Evolutionary conservation across 2,888 invertebrate species (phyloP).

Genomic region (Hydraecia micacea): DNA sequence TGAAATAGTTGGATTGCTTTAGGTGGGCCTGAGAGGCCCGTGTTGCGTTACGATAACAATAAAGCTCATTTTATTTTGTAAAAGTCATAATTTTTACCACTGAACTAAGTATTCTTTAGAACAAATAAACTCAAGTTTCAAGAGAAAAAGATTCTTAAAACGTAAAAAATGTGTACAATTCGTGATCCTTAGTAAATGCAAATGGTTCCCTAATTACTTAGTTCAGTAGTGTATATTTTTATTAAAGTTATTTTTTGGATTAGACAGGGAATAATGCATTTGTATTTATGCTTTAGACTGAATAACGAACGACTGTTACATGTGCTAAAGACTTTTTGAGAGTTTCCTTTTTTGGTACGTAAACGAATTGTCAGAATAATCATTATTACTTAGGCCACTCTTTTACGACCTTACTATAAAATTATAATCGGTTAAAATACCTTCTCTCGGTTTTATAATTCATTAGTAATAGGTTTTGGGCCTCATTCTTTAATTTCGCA

Average conservation of each 20-base stretch:
- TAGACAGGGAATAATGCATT: constrained; percentile 81
- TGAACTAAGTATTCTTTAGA: constrained; percentile 33
- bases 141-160: not conserved
- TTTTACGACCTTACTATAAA: constrained; percentile 35
- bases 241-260: constrained; percentile 56
- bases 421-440: constrained; percentile 34
- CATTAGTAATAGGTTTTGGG: constrained; percentile 4
- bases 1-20: constrained; percentile 47
- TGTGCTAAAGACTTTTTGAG: constrained; percentile 84
- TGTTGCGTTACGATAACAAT: constrained; percentile 44
- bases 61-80: constrained; percentile 48
- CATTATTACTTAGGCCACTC: constrained; percentile 50
- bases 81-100: constrained; percentile 38
- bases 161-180: not conserved
- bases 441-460: constrained; percentile 17
- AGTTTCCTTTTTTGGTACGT: constrained; percentile 69
- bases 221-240: constrained; percentile 49
- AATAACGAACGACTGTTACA: constrained; percentile 78
- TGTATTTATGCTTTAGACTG: constrained; percentile 82
- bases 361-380: constrained; percentile 44
- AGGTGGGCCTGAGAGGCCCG: constrained; percentile 21
- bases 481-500: constrained; percentile 20
- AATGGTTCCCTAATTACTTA: constrained; percentile 2
- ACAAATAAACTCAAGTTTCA: not conserved
- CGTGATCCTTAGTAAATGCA: not conserved